Percentiles rank a stretch among this genome's conserved stretches.
Conservation (phyloP, 2,888 invertebrate genomes). For the Hirtodrosophila duncani region DNA sequence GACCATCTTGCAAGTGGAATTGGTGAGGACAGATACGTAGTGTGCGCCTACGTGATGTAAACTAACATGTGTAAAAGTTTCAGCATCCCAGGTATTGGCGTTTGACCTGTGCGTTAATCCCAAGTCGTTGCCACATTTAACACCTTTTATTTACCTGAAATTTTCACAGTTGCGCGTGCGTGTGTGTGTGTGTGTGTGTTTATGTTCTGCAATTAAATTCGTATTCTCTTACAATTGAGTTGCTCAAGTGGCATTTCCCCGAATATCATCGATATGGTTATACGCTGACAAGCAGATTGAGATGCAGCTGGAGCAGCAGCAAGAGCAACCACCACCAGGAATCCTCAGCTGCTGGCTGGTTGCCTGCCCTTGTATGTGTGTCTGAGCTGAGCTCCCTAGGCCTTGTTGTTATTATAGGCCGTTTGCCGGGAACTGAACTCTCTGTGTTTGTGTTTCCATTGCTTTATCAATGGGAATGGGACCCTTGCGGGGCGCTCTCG, state of each 20-base stretch:
- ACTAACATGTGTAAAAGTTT: too few species aligned
- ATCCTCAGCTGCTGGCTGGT: conserved; percentile 7
- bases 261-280: conserved; percentile 67
- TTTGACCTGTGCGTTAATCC: too few species aligned
- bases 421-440: conserved; percentile 5
- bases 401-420: conserved; percentile 45
- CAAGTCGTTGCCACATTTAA: too few species aligned
- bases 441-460: conserved; percentile 8
- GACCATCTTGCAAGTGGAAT: too few species aligned
- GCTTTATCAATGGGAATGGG: conserved; percentile 53
- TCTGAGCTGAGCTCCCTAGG: too few species aligned
- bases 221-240: conserved; percentile 71
- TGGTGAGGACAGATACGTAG: too few species aligned
- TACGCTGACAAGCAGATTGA: conserved; percentile 70
- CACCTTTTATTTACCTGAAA: too few species aligned
- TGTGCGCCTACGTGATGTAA: too few species aligned
- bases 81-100: too few species aligned
- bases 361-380: not conserved
- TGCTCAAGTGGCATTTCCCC: conserved; percentile 65
- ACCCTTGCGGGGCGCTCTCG: too few species aligned
- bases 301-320: conserved; percentile 60
- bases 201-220: conserved; percentile 71
- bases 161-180: too few species aligned
- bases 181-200: too few species aligned
- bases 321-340: conserved; percentile 17